A percentile compares a stretch with the other conserved stretches of the same genome.
Evolutionary conservation across 2,797 vertebrate genomes (phyloP).

Genomic region (Rallus crepitans): DNA sequence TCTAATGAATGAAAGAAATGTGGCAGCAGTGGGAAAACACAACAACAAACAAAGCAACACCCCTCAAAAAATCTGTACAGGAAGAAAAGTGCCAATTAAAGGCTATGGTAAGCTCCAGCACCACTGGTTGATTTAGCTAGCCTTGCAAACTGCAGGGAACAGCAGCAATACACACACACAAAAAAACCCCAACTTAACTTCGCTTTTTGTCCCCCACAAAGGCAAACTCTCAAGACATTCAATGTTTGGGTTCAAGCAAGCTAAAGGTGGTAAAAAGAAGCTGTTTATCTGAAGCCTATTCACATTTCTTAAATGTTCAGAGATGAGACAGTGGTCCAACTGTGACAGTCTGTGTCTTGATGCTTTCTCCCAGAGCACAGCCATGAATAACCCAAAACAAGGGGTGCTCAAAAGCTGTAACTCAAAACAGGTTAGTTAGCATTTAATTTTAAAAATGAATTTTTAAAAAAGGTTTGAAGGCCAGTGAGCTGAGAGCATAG

Average conservation of each 20-base stretch:
- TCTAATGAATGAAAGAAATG: neutral
- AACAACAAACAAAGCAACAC: no score
- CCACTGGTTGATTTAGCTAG: neutral
- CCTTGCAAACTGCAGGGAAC: neutral
- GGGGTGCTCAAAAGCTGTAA: neutral
- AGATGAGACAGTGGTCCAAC: neutral
- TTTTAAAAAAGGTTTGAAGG: neutral
- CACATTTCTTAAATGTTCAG: neutral
- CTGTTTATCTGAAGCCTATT: neutral
- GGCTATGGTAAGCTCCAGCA: neutral
- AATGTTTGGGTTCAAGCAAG: neutral
- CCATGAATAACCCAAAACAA: neutral
- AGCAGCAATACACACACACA: no score
- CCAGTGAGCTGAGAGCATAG: neutral
- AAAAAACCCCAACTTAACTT: neutral
- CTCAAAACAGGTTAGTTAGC: neutral
- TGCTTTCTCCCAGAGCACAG: neutral
- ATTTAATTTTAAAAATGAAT: neutral
- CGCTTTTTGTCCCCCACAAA: neutral
- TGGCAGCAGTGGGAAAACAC: neutral
- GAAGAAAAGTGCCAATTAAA: slow-evolving; percentile 12
- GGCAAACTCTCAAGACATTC: neutral
- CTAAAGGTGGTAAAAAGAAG: neutral
- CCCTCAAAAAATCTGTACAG: neutral
- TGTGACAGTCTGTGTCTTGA: neutral